These are phyloP conservation scores for Agrilus planipennis DNA, from an alignment of 1,140 invertebrate species.

Conservation along the genomic window DNA sequence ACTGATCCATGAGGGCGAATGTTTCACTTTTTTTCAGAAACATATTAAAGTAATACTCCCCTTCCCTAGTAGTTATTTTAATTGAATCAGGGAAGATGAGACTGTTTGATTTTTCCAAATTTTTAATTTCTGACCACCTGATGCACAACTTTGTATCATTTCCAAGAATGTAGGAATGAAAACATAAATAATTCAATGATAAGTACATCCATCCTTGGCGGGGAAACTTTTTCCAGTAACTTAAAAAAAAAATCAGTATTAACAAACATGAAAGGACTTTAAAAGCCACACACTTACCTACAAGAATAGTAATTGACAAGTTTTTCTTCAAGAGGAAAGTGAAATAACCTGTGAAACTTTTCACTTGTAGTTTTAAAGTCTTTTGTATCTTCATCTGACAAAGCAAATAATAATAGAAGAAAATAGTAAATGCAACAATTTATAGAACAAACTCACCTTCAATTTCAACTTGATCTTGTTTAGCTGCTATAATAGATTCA, in stretches of 20 bases:
- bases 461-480: constrained; percentile 34
- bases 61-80: constrained; percentile 68
- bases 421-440: neutral
- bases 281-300: constrained; percentile 49
- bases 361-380: constrained; percentile 67
- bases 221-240: constrained; percentile 88
- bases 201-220: constrained; percentile 93
- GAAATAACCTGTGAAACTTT: constrained; percentile 84
- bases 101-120: constrained; percentile 62
- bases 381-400: constrained; percentile 68
- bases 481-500: constrained; percentile 73
- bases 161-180: constrained; percentile 90
- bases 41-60: constrained; percentile 80
- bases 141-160: constrained; percentile 80
- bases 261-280: neutral
- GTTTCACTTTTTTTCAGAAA: constrained; percentile 83
- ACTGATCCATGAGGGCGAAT: constrained; percentile 83
- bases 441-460: constrained; percentile 25
- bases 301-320: constrained; percentile 91
- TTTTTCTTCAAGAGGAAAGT: constrained; percentile 86
- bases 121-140: constrained; percentile 69
- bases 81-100: constrained; percentile 79
- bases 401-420: constrained; percentile 15
- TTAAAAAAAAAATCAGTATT: constrained; percentile 36
- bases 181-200: constrained; percentile 90